Conservation (phyloP, 2,888 invertebrate species). For the Anticlea derivata region DNA sequence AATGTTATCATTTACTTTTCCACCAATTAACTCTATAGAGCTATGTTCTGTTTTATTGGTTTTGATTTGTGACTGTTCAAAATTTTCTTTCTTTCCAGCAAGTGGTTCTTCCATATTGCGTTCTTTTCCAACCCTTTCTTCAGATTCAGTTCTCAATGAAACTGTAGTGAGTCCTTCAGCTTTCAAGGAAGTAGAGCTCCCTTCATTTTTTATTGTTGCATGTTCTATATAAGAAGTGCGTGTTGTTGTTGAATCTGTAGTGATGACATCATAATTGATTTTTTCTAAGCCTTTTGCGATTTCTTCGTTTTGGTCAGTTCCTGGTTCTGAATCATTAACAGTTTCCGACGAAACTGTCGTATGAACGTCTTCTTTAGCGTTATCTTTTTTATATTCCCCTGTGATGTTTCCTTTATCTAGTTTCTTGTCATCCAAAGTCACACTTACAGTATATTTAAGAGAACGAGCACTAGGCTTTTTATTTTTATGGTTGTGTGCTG, state of each 20-base stretch:
- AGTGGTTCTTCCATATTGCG: not conserved
- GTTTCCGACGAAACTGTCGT: not conserved
- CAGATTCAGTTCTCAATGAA: not conserved
- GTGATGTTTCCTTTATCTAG: not conserved
- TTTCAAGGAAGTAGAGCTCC: not conserved
- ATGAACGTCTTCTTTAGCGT: not conserved
- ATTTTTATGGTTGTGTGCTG: not conserved
- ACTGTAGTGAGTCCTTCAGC: conserved; percentile 2
- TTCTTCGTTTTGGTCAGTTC: not conserved
- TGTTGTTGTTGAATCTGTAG: not conserved
- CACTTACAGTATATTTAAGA: not conserved
- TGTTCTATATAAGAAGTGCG: not conserved
- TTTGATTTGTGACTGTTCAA: not conserved
- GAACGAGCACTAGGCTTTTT: not conserved
- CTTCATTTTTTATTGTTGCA: not conserved
- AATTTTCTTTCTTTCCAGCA: not conserved
- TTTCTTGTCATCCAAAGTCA: not conserved
- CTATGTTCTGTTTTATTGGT: not conserved
- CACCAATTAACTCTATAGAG: not conserved
- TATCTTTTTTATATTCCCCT: not conserved
- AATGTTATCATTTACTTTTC: not conserved
- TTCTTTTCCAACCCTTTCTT: not conserved
- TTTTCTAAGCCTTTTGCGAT: not conserved
- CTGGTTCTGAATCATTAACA: not conserved
- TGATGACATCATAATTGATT: not conserved